Base-by-base conservation (phyloP, 2,888 invertebrate species). In the Pseudococcus jackbeardsleyi region DNA sequence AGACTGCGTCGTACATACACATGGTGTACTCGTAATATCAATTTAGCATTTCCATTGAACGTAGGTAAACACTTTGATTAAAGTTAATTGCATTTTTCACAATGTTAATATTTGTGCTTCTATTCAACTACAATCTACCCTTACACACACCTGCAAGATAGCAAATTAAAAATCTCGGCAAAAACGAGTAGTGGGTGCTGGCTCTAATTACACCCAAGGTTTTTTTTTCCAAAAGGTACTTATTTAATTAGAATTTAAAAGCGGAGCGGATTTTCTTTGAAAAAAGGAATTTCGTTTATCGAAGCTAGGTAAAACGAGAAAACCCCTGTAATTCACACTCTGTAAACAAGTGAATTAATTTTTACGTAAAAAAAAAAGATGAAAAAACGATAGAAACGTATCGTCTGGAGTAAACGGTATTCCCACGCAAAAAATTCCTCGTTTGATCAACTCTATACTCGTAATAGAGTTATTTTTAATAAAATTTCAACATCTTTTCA, bases 241-340 rank as follows among this genome's bases (percentile, higher is more conserved):
- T 64, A 64, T 64, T 64, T 64, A 64, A 64, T 64, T 64, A 64
- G 64, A 64, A 64, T 64, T 64, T 64, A 22, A 64, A 64, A 64
- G 50, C 64, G 22, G 64, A 64, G 22, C 64, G 64, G 22, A 22
- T 50, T 64, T 64, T 64, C 64, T 64, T 64, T 64, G 64, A 64
- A 64, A 64, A 64, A 8, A 22, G 64, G 19, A 64, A 64, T 64
- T 64, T 64, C 22, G 7, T 64, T 64, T 22, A 64, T 64, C 59
- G 26, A 33, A 59, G 59, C 46, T 46, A 33, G 9, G 59, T 59
- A 59, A 59, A 59, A 59, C 59, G 59, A 59, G 59, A 59, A 59
- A 59, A 17, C n/a, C 59, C 59, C 59, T 59, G 59, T 59, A 59
- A 59, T 59, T 59, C 59, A 59, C 59, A 59, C 59, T 59, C n/a